phyloP scores from a whole-genome alignment of 2,113 vertebrate species.

The Sapayoa aenigma region DNA sequence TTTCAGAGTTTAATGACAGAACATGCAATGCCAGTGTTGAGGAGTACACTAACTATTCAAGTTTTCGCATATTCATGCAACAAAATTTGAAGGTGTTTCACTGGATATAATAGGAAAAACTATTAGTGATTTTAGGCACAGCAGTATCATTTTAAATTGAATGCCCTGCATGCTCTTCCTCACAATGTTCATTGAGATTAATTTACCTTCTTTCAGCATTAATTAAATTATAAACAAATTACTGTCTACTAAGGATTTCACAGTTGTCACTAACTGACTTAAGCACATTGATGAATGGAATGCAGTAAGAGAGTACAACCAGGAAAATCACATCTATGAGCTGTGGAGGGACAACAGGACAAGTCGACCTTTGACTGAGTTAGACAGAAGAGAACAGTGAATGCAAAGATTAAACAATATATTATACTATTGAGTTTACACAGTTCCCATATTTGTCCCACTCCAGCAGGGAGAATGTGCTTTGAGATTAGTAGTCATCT shows the following conservation, averaged over 20 bases:
- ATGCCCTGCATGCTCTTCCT: background rate
- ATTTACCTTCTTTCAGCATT: background rate
- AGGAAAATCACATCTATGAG: background rate
- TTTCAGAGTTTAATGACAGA: background rate
- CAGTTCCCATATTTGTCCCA: background rate
- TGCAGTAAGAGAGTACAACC: background rate
- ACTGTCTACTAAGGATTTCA: background rate
- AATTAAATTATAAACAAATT: background rate
- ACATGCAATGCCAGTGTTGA: background rate
- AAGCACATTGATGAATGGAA: background rate
- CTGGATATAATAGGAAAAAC: background rate
- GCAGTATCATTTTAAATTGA: background rate
- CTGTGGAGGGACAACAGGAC: background rate
- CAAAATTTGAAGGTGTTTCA: background rate
- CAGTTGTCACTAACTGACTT: background rate
- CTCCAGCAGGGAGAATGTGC: background rate
- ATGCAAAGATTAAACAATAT: background rate
- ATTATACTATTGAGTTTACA: background rate
- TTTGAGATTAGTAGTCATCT: background rate
- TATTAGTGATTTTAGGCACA: background rate
- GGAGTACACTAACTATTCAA: background rate
- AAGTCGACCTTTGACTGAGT: background rate
- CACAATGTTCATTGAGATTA: background rate
- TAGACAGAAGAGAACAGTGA: background rate
- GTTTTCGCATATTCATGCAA: background rate